Evolutionary conservation across 2,797 vertebrate genomes (phyloP).

Genomic region (Erithacus rubecula): DNA sequence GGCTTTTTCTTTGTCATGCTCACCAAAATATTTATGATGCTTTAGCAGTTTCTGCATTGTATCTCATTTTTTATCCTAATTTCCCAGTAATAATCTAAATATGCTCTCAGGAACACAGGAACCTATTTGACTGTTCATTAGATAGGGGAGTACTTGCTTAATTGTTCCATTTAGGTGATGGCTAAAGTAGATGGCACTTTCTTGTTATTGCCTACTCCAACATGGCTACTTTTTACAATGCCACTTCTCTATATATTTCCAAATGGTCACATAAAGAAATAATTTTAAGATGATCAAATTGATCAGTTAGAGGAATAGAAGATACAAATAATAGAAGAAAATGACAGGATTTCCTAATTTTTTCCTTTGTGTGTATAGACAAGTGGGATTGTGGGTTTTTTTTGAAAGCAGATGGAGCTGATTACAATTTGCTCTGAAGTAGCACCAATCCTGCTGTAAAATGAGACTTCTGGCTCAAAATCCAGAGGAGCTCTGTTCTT

Average conservation of each 20-base stretch:
- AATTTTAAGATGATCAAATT: neutral
- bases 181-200: neutral
- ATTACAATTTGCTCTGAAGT: conserved; percentile 20
- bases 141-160: neutral
- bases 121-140: neutral
- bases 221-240: neutral
- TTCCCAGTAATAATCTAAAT: neutral
- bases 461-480: conserved; percentile 42
- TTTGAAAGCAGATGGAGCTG: conserved; percentile 44
- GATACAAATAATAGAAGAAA: neutral
- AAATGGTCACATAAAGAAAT: neutral
- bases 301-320: neutral
- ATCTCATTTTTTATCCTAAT: neutral
- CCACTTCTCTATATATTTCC: neutral
- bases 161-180: neutral
- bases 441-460: conserved; percentile 28
- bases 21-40: neutral
- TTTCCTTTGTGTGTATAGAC: neutral
- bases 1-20: neutral
- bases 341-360: conserved; percentile 13
- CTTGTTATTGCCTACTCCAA: neutral
- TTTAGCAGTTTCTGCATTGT: neutral
- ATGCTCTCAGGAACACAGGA: neutral
- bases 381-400: conserved; percentile 31
- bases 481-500: conserved; percentile 11